Base-by-base conservation (phyloP, 2,113 vertebrate genomes). In the Cepphus grylle region DNA sequence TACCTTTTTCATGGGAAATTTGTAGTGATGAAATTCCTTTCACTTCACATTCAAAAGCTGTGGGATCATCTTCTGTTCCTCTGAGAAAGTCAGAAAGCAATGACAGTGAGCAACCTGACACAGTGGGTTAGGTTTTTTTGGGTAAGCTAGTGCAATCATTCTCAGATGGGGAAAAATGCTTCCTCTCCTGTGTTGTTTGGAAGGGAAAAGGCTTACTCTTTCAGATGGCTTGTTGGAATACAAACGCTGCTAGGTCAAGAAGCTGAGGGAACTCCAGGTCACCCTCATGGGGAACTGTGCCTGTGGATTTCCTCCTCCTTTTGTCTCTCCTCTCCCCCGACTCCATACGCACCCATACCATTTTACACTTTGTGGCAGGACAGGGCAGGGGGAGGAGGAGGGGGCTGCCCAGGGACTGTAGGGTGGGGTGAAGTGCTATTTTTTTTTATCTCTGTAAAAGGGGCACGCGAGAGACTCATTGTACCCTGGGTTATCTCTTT, bases 301-400 rank as follows among this genome's bases (percentile, higher is more conserved):
- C 45, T 0, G 2, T 2, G 17, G 32, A 82, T 55, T 45, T 36
- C 12, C 38, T 56, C 19, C 17, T 73, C 8, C 8, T 73, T 69
- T 61, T 58, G 4, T 30, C 12, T 34, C 19, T 62, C 21, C 6
- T 50, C 11, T 4, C 2, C 3, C 5, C 4, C 2, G 2, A 34
- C 15, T 12, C 34, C 8, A 13, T 21, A 23, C 4, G 12, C 18
- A 6, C 9, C 17, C 0, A 3, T 8, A 18, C 8, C 2, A 3
- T 56, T 90, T 26, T 43, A 6, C 8, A 18, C 20, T 84, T 74
- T 70, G 27, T n/a, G 5, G 1, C 7, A 29, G 53, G 6, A 34
- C 8, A 23, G 15, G 21, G 21, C 16, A 81, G 21, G 5, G 6
- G 16, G 20, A 73, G 45, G 45, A 86, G 32, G 29, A 62, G 47